These are phyloP conservation scores for Tiliacea aurago DNA, from an alignment of 2,888 invertebrate species.

Conservation along the genomic window DNA sequence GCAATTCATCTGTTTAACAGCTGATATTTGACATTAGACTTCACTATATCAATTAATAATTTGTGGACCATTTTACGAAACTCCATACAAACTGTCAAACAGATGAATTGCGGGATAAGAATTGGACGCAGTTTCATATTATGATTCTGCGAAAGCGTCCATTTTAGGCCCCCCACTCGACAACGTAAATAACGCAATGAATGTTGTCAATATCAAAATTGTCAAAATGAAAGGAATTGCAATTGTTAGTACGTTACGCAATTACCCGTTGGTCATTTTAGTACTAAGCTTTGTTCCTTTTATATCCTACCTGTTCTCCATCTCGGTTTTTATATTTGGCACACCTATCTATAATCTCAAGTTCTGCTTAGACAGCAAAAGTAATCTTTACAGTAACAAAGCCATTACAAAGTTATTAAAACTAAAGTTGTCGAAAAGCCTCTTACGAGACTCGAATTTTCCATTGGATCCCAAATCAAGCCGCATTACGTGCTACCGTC, in stretches of 20 bases:
- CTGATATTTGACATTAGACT: too few species aligned
- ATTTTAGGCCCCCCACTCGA: too few species aligned
- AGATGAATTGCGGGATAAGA: too few species aligned
- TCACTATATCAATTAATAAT: too few species aligned
- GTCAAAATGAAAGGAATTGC: too few species aligned
- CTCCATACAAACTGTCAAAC: too few species aligned
- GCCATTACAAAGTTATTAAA: slow-evolving; percentile 25
- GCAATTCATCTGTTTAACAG: too few species aligned
- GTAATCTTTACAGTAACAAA: slow-evolving; percentile 23
- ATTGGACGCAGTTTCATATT: too few species aligned
- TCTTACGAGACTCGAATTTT: slow-evolving; percentile 16
- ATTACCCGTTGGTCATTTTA: not conserved
- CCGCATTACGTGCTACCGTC: slow-evolving; percentile 12
- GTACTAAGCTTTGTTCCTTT: not conserved
- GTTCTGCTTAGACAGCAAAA: not conserved
- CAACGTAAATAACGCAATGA: too few species aligned
- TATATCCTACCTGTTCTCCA: not conserved
- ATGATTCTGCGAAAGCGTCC: too few species aligned
- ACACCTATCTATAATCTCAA: not conserved
- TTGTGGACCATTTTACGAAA: too few species aligned
- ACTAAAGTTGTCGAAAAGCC: slow-evolving; percentile 30
- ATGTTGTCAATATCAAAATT: too few species aligned
- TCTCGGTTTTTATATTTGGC: not conserved
- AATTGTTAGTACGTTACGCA: not conserved
- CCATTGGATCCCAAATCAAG: slow-evolving; percentile 24